Base-by-base conservation (phyloP, 2,113 vertebrate species). In the Furnarius figulus region DNA sequence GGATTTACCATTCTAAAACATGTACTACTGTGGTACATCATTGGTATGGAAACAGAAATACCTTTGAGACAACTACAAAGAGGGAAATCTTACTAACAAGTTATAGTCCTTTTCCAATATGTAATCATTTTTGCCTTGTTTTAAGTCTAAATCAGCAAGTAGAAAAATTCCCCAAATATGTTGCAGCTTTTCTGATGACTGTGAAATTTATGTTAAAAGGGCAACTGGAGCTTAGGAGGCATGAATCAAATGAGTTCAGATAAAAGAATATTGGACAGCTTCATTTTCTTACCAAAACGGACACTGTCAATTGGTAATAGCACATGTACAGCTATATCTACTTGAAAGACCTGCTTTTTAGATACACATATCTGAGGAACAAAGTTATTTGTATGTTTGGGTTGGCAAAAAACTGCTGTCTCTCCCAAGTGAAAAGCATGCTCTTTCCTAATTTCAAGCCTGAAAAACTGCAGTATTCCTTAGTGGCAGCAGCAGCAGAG, bases 41-140 rank as follows among this genome's bases (percentile, higher is more conserved):
- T 74, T 89, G 75, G 80, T 68, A 95, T 25, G 31, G 78, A 90
- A 96, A 96, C 79, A 89, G 82, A 71, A 89, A 84, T 33, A 91
- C 16, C 8, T 84, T 82, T 62, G 40, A 93, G 52, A 78, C 12
- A 67, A 82, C 5, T 47, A 49, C 72, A 25, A 79, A 65, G 31
- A 52, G 14, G 25, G 14, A 23, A 82, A 40, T 66, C 46, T 55
- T 80, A 40, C 20, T 33, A 72, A 44, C 18, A 79, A 75, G 10
- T 49, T 83, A 28, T 0, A 63, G 40, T 15, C 9, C 65, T 94
- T 44, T 90, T 33, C 24, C 15, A 81, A 21, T 20, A 68, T 18
- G 2, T 2, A 15, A 79, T 80, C 22, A 42, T 72, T 73, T 78
- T 17, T 73, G n/a, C 24, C 56, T 73, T 28, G 28, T 87, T 70